Conservation (phyloP, 2,113 vertebrate genomes). For the Cyrtonyx montezumae region DNA sequence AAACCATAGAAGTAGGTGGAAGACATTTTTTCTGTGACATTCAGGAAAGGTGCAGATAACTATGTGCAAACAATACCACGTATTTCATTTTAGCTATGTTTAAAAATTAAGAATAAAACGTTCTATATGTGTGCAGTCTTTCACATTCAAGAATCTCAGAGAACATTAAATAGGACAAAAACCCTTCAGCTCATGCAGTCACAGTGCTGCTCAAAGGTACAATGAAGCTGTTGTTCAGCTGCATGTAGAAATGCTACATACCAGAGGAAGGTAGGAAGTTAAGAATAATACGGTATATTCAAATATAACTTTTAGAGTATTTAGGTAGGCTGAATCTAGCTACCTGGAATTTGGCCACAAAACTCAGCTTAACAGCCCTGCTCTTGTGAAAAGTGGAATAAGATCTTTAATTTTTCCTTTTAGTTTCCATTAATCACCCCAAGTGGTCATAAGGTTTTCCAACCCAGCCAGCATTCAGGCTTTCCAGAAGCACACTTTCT, state of each 20-base stretch:
- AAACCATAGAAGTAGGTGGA: background rate
- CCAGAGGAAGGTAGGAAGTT: constrained; percentile 50
- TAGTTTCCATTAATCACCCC: constrained; percentile 53
- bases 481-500: constrained; percentile 21
- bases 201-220: constrained; percentile 8
- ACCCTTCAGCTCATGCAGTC: background rate
- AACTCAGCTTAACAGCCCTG: constrained; percentile 48
- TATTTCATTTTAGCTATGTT: constrained; percentile 22
- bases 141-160: background rate
- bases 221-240: constrained; percentile 59
- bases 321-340: constrained; percentile 61
- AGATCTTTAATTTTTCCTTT: constrained; percentile 66
- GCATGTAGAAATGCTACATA: background rate
- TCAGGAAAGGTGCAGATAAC: background rate
- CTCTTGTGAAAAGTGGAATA: constrained; percentile 55
- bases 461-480: background rate
- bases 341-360: constrained; percentile 64
- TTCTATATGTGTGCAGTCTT: background rate
- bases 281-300: constrained; percentile 50
- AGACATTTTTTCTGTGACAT: background rate
- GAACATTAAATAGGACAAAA: constrained; percentile 33
- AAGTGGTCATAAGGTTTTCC: constrained; percentile 64
- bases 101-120: constrained; percentile 26
- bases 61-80: background rate
- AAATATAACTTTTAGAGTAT: constrained; percentile 58